These are phyloP conservation scores for Lophotriccus pileatus DNA, from an alignment of 2,797 vertebrate species.

Conservation along the genomic window DNA sequence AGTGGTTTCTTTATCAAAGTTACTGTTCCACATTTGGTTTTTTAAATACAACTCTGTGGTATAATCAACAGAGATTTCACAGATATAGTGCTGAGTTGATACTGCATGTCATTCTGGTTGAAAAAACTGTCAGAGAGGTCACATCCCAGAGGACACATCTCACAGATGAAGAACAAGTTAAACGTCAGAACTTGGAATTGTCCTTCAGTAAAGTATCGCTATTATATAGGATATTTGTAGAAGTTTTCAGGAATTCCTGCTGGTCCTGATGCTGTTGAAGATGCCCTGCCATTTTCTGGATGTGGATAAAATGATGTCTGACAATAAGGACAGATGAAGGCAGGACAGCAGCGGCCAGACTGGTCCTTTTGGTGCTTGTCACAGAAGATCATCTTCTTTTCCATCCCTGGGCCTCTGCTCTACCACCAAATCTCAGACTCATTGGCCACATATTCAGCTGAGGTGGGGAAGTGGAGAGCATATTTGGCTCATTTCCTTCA, in stretches of 20 bases:
- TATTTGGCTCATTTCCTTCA: not conserved
- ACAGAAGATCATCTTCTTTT: not conserved
- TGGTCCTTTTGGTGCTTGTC: not conserved
- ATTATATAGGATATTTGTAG: not conserved
- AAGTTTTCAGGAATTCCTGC: not conserved
- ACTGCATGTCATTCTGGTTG: not conserved
- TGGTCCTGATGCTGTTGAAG: not conserved
- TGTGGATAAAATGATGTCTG: not conserved
- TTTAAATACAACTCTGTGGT: not conserved
- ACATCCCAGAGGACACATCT: not conserved
- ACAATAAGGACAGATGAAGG: not conserved
- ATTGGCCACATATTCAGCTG: accelerated
- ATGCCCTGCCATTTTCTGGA: not conserved
- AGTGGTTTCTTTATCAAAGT: not conserved
- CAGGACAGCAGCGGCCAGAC: not conserved
- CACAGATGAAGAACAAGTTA: not conserved
- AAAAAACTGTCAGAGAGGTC: not conserved
- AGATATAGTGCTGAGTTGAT: not conserved
- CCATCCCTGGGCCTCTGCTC: not conserved
- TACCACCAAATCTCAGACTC: not conserved
- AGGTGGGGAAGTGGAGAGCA: not conserved
- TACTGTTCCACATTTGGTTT: not conserved
- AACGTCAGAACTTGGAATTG: not conserved
- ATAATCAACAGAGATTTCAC: not conserved
- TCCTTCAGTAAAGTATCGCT: not conserved